Conservation (phyloP, 30 jellyfish, hydroid and myxozoan species). For the Turritopsis dohrnii region DNA sequence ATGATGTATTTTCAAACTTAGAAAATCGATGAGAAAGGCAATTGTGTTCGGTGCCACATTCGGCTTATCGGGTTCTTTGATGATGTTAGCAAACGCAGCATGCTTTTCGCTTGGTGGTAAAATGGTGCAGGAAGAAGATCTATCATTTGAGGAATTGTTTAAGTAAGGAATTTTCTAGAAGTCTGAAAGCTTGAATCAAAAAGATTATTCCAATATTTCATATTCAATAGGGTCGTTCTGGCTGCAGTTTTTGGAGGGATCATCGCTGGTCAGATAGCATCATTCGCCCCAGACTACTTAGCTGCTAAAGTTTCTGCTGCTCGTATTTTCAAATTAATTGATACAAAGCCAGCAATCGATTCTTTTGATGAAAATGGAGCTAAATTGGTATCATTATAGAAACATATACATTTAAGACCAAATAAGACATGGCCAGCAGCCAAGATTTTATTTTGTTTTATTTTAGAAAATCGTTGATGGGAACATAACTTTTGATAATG, state of each 20-base stretch:
- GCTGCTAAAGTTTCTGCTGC: conserved; percentile 95
- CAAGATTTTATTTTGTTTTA: not conserved
- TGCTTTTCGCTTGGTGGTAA: conserved; percentile 95
- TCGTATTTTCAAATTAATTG: conserved; percentile 64
- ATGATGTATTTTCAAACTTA: not conserved
- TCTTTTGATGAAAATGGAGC: conserved; percentile 60
- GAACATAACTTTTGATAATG: conserved; percentile 38
- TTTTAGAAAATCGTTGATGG: conserved; percentile 28
- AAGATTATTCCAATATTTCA: not conserved
- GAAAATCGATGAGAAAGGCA: conserved; percentile 54
- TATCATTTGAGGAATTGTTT: conserved; percentile 61
- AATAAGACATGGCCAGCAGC: not conserved
- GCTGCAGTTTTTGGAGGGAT: conserved; percentile 82
- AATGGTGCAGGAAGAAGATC: conserved; percentile 60
- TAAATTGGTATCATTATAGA: conserved; percentile 32
- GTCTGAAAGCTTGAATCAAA: not conserved
- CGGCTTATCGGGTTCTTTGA: conserved; percentile 67
- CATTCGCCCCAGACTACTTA: conserved; percentile 83
- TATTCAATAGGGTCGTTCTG: conserved; percentile 51
- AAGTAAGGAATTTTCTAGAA: conserved; percentile 35
- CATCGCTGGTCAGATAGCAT: conserved; percentile 90
- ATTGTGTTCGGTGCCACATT: conserved; percentile 79
- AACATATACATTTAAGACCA: not conserved
- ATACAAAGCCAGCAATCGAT: conserved; percentile 72
- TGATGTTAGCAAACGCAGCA: conserved; percentile 91